Evolutionary conservation across 2,113 vertebrate species (phyloP), one percentile per base, ranked within the genome.

Genomic region (Zosterops borbonicus): DNA sequence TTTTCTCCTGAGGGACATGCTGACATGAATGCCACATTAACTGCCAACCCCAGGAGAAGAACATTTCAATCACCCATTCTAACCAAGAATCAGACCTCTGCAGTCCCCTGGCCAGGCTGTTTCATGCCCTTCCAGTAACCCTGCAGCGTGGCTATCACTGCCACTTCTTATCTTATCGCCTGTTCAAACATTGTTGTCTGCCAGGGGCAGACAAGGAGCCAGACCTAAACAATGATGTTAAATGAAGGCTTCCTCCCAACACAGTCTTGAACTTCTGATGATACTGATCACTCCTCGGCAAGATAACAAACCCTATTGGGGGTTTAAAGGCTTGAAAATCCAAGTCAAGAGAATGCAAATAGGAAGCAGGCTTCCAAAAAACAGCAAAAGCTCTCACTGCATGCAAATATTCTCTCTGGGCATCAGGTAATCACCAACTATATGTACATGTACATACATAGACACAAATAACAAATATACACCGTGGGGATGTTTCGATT

Each of bases 91-190:
- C 86, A 91, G 87, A 64, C 19, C 70, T 62, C 87, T 33, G 0
- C 42, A 92, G 76, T 77, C 76, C 92, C 67, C 69, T 41, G 67
- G 85, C 85, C 95, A 95, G 87, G 23, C 83, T 84, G 90, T 31
- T 96, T 68, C 58, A n/a, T 95, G 95, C 88, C 95, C 95, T 95
- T 23, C 37, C 95, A 95, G 92, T 96, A 94, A 97, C 92, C 95
- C 95, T 82, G 88, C 91, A 93, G 95, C 91, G 12, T 13, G 59
- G 90, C 71, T 96, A 96, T 96, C 80, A 16, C 95, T 95, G 95
- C 91, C 96, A 90, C 94, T 94, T 92, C 94, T 92, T 94, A 97
- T 96, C 95, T 95, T 78, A 92, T 95, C 68, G 4, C 56, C 14
- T 4, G 70, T 81, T 73, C 93, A 84, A 92, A 95, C 90, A 65